phyloP scores from a whole-genome alignment of 2,888 invertebrate species.

The Xestia xanthographa region DNA sequence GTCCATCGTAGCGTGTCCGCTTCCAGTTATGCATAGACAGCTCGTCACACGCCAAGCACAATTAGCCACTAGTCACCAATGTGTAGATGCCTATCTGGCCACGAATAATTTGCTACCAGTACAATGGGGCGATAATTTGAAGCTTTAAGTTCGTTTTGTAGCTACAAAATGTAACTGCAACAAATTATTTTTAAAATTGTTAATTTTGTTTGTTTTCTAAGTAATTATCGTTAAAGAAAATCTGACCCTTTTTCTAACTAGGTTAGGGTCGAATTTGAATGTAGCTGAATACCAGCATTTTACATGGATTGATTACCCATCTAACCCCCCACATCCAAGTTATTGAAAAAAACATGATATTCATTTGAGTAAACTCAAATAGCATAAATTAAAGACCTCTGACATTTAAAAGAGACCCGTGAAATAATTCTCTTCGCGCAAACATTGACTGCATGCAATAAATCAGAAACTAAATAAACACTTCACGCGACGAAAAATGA shows the following conservation, averaged over 20 bases:
- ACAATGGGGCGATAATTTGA: slow-evolving; percentile 58
- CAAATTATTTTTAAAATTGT: background rate
- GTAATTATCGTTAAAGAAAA: background rate
- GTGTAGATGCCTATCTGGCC: slow-evolving; percentile 59
- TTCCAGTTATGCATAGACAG: slow-evolving; percentile 46
- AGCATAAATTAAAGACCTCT: background rate
- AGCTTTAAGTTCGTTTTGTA: slow-evolving; percentile 31
- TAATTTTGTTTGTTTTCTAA: background rate
- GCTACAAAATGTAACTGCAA: background rate
- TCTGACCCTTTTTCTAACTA: background rate
- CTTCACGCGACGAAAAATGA: slow-evolving; percentile 52
- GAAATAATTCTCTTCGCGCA: slow-evolving; percentile 20
- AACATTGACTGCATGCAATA: slow-evolving; percentile 50
- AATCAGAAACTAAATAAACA: slow-evolving; percentile 60
- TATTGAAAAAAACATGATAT: background rate
- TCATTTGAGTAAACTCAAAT: background rate
- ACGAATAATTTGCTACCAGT: slow-evolving; percentile 61
- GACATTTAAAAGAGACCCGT: background rate
- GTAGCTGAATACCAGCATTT: background rate
- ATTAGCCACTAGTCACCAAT: slow-evolving; percentile 51
- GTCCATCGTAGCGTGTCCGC: slow-evolving; percentile 39
- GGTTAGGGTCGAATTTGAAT: background rate
- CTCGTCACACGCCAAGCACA: slow-evolving; percentile 54
- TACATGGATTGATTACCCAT: background rate
- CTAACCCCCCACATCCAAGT: background rate